phyloP scores from a whole-genome alignment of 2,797 vertebrate species.

The Mionectes olivaceus region DNA sequence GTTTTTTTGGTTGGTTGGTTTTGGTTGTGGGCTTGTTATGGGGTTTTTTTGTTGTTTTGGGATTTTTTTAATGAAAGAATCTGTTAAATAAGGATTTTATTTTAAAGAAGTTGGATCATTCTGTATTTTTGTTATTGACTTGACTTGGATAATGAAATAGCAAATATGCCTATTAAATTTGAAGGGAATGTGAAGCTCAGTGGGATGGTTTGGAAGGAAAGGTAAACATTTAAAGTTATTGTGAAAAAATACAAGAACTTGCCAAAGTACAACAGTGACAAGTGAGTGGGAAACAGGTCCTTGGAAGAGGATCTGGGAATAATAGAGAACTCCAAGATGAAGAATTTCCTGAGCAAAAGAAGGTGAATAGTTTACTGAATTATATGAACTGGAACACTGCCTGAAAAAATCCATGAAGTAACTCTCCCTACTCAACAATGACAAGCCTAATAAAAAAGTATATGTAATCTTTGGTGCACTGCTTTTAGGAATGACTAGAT shows the following conservation, averaged over 20 bases:
- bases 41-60: background rate
- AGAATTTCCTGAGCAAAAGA: background rate
- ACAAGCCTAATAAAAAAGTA: background rate
- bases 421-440: background rate
- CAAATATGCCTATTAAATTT: background rate
- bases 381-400: background rate
- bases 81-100: background rate
- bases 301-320: background rate
- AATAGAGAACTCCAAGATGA: background rate
- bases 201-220: background rate
- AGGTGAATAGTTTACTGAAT: background rate
- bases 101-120: background rate
- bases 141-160: background rate
- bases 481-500: background rate
- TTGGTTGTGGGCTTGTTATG: background rate
- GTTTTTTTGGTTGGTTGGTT: background rate
- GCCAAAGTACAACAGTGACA: background rate
- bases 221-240: background rate
- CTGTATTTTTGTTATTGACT: background rate
- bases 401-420: background rate
- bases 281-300: background rate
- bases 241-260: background rate
- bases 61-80: background rate
- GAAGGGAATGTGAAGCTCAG: background rate
- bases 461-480: background rate